phyloP scores from a whole-genome alignment of 2,113 vertebrate species.

The Trachemys scripta region DNA sequence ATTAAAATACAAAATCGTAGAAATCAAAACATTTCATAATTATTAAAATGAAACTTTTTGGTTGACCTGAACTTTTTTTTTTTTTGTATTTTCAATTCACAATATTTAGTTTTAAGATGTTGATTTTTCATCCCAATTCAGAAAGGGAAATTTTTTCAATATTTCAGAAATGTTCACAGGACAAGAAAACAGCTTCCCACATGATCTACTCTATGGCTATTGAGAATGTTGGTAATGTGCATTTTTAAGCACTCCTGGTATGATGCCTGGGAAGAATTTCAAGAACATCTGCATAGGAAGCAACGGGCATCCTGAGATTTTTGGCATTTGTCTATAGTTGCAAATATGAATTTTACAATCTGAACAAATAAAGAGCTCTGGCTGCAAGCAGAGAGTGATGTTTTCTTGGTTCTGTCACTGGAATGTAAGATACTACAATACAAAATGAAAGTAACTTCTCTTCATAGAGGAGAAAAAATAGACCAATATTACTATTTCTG shows the following conservation, averaged over 20 bases:
- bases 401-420: constrained; percentile 26
- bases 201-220: constrained; percentile 25
- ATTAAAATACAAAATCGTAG: too few relatives aligned
- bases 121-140: neutral
- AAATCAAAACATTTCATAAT: too few relatives aligned
- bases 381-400: constrained; percentile 23
- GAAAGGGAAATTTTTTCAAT: neutral
- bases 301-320: constrained; percentile 19
- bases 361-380: constrained; percentile 54
- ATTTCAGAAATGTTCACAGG: neutral
- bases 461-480: neutral
- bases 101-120: too few relatives aligned
- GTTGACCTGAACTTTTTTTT: too few relatives aligned
- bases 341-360: constrained; percentile 59
- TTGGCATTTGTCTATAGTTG: constrained; percentile 47
- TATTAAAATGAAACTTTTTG: too few relatives aligned
- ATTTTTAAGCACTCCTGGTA: constrained; percentile 41
- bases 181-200: neutral
- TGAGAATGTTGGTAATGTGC: constrained; percentile 38
- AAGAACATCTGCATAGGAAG: constrained; percentile 46
- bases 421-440: neutral
- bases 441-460: constrained; percentile 7
- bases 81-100: too few relatives aligned
- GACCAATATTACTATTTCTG: neutral
- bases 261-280: constrained; percentile 44